Evolutionary conservation across 2,797 vertebrate genomes (phyloP).

Genomic region (Neomorphus geoffroyi): DNA sequence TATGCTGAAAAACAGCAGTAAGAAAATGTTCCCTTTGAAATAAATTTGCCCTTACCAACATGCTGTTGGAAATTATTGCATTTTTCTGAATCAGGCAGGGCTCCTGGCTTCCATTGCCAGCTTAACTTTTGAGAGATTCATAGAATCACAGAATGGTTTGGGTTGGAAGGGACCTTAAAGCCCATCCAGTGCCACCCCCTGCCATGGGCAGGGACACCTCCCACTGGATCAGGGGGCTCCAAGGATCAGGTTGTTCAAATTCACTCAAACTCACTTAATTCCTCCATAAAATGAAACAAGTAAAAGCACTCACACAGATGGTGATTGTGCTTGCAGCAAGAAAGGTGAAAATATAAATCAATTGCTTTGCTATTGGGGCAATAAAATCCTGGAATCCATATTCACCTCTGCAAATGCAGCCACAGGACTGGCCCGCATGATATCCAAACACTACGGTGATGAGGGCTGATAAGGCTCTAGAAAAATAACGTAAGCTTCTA

Average conservation of each 20-base stretch:
- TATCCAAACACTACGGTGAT: accelerated
- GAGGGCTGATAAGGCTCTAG: background rate
- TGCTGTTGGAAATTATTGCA: background rate
- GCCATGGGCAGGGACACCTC: too few species aligned
- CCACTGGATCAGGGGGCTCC: too few species aligned
- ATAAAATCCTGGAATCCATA: background rate
- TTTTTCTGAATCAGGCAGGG: background rate
- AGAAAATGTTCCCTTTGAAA: background rate
- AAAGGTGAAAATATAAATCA: background rate
- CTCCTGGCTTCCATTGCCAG: background rate
- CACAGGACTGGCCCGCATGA: accelerated
- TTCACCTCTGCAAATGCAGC: background rate
- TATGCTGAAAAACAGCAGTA: constrained; percentile 6
- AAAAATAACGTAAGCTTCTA: background rate
- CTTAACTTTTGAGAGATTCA: background rate
- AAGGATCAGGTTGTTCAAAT: background rate
- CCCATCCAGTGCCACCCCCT: too few species aligned
- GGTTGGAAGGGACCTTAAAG: too few species aligned
- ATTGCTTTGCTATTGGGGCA: background rate
- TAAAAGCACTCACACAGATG: background rate
- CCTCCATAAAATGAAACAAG: background rate
- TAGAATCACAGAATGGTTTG: too few species aligned
- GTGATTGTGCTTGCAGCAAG: background rate
- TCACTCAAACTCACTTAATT: background rate
- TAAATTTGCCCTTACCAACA: background rate